A percentile compares a stretch with the other conserved stretches of the same genome.
These are phyloP conservation scores for Globodera rostochiensis DNA, from an alignment of 1,140 invertebrate species.

Conservation along the genomic window DNA sequence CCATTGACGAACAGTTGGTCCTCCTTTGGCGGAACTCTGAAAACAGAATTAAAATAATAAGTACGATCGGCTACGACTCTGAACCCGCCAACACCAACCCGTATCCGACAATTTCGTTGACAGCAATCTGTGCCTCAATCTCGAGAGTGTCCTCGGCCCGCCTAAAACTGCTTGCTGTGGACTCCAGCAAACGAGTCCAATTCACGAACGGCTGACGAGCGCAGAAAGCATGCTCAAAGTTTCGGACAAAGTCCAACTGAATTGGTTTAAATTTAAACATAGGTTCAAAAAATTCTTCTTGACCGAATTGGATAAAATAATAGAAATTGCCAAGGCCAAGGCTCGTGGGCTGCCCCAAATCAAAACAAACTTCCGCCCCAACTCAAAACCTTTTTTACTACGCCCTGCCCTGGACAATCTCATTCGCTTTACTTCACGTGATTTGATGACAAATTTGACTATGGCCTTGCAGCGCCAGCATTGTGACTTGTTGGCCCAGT, in stretches of 20 bases:
- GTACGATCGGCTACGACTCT: too few species aligned
- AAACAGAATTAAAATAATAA: background rate
- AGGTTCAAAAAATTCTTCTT: too few species aligned
- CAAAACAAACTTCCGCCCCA: too few species aligned
- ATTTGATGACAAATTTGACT: slow-evolving; percentile 32
- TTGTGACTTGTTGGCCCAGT: slow-evolving; percentile 22
- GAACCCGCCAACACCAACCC: background rate
- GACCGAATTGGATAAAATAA: too few species aligned
- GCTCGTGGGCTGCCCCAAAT: too few species aligned
- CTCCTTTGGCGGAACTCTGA: slow-evolving; percentile 27
- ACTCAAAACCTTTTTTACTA: too few species aligned
- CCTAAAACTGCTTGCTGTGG: background rate
- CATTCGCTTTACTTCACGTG: slow-evolving; percentile 4
- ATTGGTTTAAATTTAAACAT: background rate
- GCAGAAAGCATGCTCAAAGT: slow-evolving; percentile 26
- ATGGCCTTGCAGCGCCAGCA: slow-evolving; percentile 26
- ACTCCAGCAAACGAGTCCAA: slow-evolving; percentile 19
- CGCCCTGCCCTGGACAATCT: too few species aligned
- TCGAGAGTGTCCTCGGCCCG: slow-evolving; percentile 7
- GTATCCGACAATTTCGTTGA: slow-evolving; percentile 29
- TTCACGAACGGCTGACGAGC: slow-evolving; percentile 27
- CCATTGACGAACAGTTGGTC: slow-evolving; percentile 32
- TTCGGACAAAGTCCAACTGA: slow-evolving; percentile 17
- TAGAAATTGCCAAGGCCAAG: too few species aligned
- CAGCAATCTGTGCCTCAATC: slow-evolving; percentile 23